Evolutionary conservation across 2,797 vertebrate species (phyloP).

Genomic region (Xerus rutilus): DNA sequence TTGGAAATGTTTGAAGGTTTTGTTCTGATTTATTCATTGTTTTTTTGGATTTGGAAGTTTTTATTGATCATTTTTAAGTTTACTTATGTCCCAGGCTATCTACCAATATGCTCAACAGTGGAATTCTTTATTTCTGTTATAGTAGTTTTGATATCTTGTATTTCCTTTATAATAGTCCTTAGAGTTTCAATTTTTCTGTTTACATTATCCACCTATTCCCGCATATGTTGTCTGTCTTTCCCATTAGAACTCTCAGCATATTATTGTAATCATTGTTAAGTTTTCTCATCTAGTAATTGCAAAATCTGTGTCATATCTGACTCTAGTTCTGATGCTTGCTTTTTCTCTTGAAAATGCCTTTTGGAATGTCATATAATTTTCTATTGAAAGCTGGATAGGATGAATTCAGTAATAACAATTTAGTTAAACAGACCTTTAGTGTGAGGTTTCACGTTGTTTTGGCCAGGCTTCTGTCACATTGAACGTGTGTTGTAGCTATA

Average conservation of each 20-base stretch:
- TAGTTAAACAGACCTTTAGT: not conserved
- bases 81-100: not conserved
- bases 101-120: not conserved
- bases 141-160: not conserved
- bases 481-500: not conserved
- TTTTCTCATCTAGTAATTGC: not conserved
- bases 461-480: not conserved
- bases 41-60: slow-evolving; percentile 9
- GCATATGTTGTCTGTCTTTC: not conserved
- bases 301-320: slow-evolving; percentile 9
- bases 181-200: not conserved
- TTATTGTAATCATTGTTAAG: slow-evolving; percentile 2
- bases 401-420: slow-evolving; percentile 17
- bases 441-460: slow-evolving; percentile 39
- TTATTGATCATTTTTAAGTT: not conserved
- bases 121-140: not conserved
- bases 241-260: not conserved
- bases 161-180: not conserved
- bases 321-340: not conserved
- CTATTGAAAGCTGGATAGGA: not conserved
- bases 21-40: not conserved
- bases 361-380: slow-evolving; percentile 29
- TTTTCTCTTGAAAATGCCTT: slow-evolving; percentile 29
- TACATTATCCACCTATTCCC: not conserved
- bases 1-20: slow-evolving; percentile 4